These are phyloP conservation scores for Chaetogeoica ovagalla DNA, from an alignment of 2,888 invertebrate species.

Conservation along the genomic window DNA sequence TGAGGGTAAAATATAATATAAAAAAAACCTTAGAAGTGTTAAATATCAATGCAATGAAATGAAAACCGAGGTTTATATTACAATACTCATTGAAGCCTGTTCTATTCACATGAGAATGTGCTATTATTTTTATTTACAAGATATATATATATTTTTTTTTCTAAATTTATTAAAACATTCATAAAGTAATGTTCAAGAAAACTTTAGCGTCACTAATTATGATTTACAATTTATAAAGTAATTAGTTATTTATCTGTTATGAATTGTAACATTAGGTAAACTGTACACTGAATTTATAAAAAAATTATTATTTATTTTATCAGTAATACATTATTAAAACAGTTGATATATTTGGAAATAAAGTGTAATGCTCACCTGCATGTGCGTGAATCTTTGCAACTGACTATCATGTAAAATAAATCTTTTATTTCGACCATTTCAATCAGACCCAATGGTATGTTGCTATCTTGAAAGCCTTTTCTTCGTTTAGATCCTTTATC, in stretches of 20 bases:
- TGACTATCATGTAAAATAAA: slow-evolving; percentile 79
- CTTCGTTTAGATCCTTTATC: slow-evolving; percentile 55
- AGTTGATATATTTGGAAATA: too few relatives aligned
- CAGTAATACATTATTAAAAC: background rate
- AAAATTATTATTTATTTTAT: background rate
- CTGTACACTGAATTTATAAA: background rate
- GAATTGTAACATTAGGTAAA: background rate
- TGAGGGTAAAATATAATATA: background rate
- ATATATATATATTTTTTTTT: too few relatives aligned
- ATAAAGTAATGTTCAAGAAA: too few relatives aligned
- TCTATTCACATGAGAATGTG: too few relatives aligned
- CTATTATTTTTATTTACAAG: too few relatives aligned
- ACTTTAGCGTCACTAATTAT: too few relatives aligned
- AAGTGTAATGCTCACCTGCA: slow-evolving; percentile 68
- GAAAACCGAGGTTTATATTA: slow-evolving; percentile 11
- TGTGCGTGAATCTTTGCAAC: slow-evolving; percentile 89
- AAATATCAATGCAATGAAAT: slow-evolving; percentile 20
- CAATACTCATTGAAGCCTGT: background rate
- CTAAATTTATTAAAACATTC: too few relatives aligned
- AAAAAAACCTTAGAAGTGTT: slow-evolving; percentile 5
- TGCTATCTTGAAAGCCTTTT: slow-evolving; percentile 64
- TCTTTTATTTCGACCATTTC: slow-evolving; percentile 85
- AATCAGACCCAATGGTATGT: slow-evolving; percentile 83
- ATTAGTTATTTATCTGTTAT: background rate
- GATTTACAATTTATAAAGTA: background rate